These are phyloP conservation scores for Pocillopora verrucosa DNA, from an alignment of 64 coral and sea anemone species.

Conservation along the genomic window DNA sequence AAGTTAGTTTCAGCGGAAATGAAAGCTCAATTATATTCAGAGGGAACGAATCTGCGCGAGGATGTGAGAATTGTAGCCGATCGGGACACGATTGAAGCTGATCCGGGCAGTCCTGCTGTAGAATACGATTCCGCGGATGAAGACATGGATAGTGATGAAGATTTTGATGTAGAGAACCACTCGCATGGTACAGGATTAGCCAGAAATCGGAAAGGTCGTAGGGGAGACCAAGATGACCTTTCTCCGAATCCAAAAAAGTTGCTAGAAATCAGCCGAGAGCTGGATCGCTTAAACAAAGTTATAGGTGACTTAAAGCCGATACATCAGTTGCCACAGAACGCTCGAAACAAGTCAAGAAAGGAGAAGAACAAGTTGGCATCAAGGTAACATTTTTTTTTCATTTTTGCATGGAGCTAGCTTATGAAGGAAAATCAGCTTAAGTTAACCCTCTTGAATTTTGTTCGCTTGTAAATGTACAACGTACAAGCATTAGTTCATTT, in stretches of 20 bases:
- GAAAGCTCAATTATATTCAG: conserved; percentile 49
- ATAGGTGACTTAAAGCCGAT: conserved; percentile 97
- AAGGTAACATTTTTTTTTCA: conserved; percentile 56
- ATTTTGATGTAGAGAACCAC: conserved; percentile 73
- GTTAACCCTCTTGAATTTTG: not conserved
- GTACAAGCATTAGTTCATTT: not conserved
- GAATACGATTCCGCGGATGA: conserved; percentile 87
- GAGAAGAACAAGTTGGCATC: conserved; percentile 99
- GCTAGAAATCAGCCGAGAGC: conserved; percentile 85
- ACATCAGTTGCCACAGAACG: conserved; percentile 81
- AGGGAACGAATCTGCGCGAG: not conserved
- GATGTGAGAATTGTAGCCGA: conserved; percentile 9
- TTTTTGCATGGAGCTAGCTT: not conserved
- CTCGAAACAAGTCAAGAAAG: conserved; percentile 90
- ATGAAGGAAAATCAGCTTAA: not conserved
- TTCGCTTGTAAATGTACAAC: not conserved
- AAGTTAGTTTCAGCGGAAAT: conserved; percentile 79
- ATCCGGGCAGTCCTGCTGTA: conserved; percentile 3
- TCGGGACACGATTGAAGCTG: not conserved
- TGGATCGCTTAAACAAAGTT: conserved; percentile 83
- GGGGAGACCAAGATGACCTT: conserved; percentile 90
- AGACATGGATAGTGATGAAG: conserved; percentile 88
- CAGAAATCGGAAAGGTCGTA: conserved; percentile 83
- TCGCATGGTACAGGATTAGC: conserved; percentile 43
- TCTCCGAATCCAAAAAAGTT: conserved; percentile 89